Conservation (phyloP, 2,888 invertebrate species). For the Crepidodera aurea region DNA sequence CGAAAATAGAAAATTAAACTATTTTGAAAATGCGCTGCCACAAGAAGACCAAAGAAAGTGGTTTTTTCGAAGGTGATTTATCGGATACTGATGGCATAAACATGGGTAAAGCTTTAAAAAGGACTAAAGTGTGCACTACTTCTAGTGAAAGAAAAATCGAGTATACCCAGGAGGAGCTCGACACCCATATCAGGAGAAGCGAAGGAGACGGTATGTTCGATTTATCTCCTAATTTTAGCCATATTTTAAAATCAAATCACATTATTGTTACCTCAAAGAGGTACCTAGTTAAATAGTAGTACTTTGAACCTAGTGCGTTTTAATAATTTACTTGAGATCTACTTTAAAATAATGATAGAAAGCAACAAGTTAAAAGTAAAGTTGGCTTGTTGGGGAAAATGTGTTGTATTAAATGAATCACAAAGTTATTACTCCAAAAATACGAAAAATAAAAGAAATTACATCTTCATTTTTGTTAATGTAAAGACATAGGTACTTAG, state of each 20-base stretch:
- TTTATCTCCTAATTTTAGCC: background rate
- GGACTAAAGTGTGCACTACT: slow-evolving; percentile 58
- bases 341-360: too few species aligned
- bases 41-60: slow-evolving; percentile 74
- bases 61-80: slow-evolving; percentile 81
- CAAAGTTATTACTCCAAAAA: too few species aligned
- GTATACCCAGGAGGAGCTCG: slow-evolving; percentile 56
- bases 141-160: slow-evolving; percentile 55
- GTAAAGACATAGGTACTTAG: too few species aligned
- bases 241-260: background rate
- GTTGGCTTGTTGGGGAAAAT: too few species aligned
- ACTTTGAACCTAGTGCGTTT: slow-evolving; percentile 12
- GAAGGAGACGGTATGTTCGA: slow-evolving; percentile 35
- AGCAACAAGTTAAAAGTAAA: too few species aligned
- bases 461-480: too few species aligned
- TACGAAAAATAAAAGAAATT: too few species aligned
- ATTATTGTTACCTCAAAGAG: background rate
- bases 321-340: too few species aligned
- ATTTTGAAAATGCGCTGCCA: slow-evolving; percentile 58
- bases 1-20: slow-evolving; percentile 13
- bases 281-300: background rate
- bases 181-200: slow-evolving; percentile 48
- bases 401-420: too few species aligned
- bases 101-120: slow-evolving; percentile 60
- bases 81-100: slow-evolving; percentile 68